Evolutionary conservation across 2,797 vertebrate genomes (phyloP).

Genomic region (Premnoplex brunnescens): DNA sequence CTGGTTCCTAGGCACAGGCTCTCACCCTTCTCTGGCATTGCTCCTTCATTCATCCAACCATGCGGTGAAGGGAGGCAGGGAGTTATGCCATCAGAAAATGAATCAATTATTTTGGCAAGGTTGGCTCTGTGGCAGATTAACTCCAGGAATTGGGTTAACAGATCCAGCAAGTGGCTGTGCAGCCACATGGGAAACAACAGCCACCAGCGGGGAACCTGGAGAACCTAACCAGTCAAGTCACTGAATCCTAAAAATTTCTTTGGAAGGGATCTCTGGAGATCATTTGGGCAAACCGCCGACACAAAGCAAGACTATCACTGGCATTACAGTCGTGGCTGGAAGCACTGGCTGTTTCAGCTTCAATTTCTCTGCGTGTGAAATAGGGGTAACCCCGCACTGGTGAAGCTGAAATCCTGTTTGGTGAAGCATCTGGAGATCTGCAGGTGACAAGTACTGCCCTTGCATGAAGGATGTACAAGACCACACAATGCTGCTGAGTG

Average conservation of each 20-base stretch:
- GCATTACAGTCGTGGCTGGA: neutral
- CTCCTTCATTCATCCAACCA: neutral
- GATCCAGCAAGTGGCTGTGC: neutral
- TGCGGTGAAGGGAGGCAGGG: neutral
- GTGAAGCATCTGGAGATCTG: neutral
- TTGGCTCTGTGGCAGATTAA: neutral
- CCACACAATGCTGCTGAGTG: neutral
- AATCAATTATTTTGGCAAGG: neutral
- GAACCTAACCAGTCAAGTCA: neutral
- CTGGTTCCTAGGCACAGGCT: neutral
- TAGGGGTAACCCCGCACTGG: neutral
- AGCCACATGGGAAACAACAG: neutral
- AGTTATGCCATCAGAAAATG: neutral
- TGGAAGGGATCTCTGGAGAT: neutral
- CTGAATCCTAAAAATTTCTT: neutral
- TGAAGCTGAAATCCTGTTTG: neutral
- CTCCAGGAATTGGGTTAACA: neutral
- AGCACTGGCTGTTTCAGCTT: neutral
- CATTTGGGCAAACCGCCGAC: neutral
- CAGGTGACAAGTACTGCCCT: neutral
- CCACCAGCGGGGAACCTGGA: neutral
- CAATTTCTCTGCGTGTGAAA: neutral
- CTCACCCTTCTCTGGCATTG: neutral
- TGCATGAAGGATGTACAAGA: neutral
- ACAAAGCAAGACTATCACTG: neutral